Base-by-base conservation (phyloP, 2,888 invertebrate genomes). In the Chesias legatella region DNA sequence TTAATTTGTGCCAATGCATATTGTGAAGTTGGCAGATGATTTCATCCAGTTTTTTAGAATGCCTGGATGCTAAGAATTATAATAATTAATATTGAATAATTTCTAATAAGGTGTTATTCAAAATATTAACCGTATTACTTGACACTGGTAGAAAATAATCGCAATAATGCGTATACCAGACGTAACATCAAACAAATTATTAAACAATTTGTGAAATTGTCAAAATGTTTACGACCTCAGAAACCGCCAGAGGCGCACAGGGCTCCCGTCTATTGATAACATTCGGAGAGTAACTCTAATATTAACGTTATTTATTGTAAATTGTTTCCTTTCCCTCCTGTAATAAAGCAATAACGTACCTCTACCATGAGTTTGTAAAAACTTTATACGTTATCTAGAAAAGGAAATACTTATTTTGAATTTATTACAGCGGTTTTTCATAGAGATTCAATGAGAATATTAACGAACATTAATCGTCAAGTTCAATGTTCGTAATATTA, bases 221-320 rank as follows among this genome's bases (percentile, higher is more conserved):
- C 9, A 60, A 69, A 73, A 69, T 64, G 80, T 81, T 70, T 43
- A 34, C 48, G 32, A 72, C 56, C 47, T 52, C 82, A 79, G 79
- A 51, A 65, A 67, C 62, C 56, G 82, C 86, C 79, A 63, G 68
- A 67, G 83, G 84, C 82, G 70, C 64, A 66, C 67, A 69, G 78
- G 79, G 77, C 67, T 68, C 68, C 67, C 66, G 35, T 73, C 80
- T 82, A 85, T 83, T 78, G 80, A 78, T 85, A 84, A 80, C 79
- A 81, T 82, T 78, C 70, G 69, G 75, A 81, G 81, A 83, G 79
- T 67, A 73, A 75, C 74, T 75, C 71, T 83, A 82, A 86, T 88
- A 88, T 86, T 80, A 80, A 75, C 81, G 79, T 81, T 86, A 84
- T 85, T 83, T 83, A 84, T 85, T 82, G 86, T 76, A 82, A 81